Evolutionary conservation across 2,888 invertebrate genomes (phyloP), one percentile per base, ranked within the genome.

Genomic region (Neoascia interrupta): DNA sequence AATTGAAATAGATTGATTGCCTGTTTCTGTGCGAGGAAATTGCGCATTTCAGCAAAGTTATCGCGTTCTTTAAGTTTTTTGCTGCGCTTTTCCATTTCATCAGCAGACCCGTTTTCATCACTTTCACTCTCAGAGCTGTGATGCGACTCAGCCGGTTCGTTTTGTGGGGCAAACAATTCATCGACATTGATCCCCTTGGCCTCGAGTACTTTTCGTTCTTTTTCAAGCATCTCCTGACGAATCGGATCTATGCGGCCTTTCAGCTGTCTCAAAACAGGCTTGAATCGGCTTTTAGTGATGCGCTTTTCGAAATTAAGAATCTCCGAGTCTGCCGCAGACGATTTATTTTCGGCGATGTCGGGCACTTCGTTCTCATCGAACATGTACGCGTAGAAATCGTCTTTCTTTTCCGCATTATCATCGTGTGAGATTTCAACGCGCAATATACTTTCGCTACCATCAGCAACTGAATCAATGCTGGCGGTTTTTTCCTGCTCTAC

Each of bases 231-330:
- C 3, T 86, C 85, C 18, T 85, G 84, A 0, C 87, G 84, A 81
- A 89, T 89, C 5, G 89, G 89, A 84, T 88, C 86, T 31, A 89
- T 88, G 61, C 86, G 87, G 82, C 85, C 82, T 49, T 87, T 88
- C 0, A 89, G 83, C 70, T 89, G 89, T 5, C 84, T 85, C 5
- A 89, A 82, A 3, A 89, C 89, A 0, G 89, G 89, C 47, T 86
- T 86, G 23, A 89, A 89, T 76, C 84, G 86, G n/a, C 86, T 85
- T 58, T 87, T 87, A 0, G 87, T 87, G 1, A 88, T 84, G 28
- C 86, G 86, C 51, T 86, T 86, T 76, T 88, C 87, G n/a, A 86
- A 85, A 58, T 86, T 86, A 8, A 87, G 84, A 13, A 88, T 83
- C 66, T 88, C 86, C 56, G 84, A 83, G 36, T 87, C 87, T 21